These are phyloP conservation scores for Villa cingulata DNA, from an alignment of 2,888 invertebrate genomes.

Conservation along the genomic window DNA sequence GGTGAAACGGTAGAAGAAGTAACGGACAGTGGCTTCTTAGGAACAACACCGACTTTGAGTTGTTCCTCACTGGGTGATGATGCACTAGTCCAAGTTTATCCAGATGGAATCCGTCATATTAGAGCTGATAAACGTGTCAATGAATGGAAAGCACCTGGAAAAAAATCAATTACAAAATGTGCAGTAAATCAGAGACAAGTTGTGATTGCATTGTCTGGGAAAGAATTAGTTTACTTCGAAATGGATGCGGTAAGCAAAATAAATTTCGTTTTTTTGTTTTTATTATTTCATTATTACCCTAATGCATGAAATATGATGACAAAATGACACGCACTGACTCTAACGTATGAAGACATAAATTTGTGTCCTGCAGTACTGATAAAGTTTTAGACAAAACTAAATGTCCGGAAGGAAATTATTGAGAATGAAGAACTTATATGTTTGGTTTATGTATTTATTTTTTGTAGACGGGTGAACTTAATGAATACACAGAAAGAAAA, in stretches of 20 bases:
- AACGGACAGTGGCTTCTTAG: conserved; percentile 96
- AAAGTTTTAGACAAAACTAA: conserved; percentile 1
- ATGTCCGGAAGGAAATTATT: not conserved
- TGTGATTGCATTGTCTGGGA: conserved; percentile 92
- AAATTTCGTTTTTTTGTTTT: not conserved
- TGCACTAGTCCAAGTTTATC: conserved; percentile 96
- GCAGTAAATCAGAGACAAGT: conserved; percentile 98
- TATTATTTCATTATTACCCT: not conserved
- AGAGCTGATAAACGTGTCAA: conserved; percentile 95
- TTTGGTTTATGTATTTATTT: conserved; percentile 10
- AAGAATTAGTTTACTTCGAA: conserved; percentile 97
- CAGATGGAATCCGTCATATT: conserved; percentile 97
- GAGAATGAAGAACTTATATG: not conserved
- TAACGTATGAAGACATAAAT: conserved; percentile 33
- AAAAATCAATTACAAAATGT: conserved; percentile 92
- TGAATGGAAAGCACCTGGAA: conserved; percentile 98
- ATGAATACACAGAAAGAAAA: conserved; percentile 95
- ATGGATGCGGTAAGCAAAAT: conserved; percentile 82
- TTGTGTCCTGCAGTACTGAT: conserved; percentile 39
- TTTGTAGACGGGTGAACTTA: conserved; percentile 85
- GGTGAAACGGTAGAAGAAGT: conserved; percentile 99
- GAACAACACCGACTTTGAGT: conserved; percentile 95
- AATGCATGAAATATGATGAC: conserved; percentile 33
- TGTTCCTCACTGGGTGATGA: conserved; percentile 97
- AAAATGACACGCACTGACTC: conserved; percentile 29